Evolutionary conservation across 2,888 invertebrate genomes (phyloP).

Genomic region (Scotopteryx bipunctaria): DNA sequence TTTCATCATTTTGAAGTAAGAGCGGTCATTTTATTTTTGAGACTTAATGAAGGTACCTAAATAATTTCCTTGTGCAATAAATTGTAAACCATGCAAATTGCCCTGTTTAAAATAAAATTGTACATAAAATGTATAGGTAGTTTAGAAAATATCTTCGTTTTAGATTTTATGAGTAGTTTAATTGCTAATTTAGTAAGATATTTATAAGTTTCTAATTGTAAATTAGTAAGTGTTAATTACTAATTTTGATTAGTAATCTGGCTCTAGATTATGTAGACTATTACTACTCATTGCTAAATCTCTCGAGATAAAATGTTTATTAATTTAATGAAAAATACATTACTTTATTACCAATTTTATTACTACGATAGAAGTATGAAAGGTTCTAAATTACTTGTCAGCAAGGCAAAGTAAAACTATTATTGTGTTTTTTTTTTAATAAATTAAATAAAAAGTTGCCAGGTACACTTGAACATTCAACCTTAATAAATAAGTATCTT

Average conservation of each 20-base stretch:
- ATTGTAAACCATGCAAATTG: constrained; percentile 25
- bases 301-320: constrained; percentile 1
- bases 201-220: constrained; percentile 33
- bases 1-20: background rate
- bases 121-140: constrained; percentile 40
- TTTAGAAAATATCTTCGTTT: constrained; percentile 26
- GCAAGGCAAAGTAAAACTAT: too few relatives aligned
- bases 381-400: too few relatives aligned
- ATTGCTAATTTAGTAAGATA: constrained; percentile 26
- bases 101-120: constrained; percentile 35
- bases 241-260: constrained; percentile 32
- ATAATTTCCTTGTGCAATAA: constrained; percentile 31
- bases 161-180: constrained; percentile 32
- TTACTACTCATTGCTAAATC: constrained; percentile 10
- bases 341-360: background rate
- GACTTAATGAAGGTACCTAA: constrained; percentile 2
- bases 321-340: background rate
- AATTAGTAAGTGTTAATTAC: constrained; percentile 36
- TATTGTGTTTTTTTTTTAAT: too few relatives aligned
- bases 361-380: too few relatives aligned
- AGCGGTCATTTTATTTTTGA: background rate
- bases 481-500: too few relatives aligned
- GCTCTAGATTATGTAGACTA: constrained; percentile 9
- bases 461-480: too few relatives aligned
- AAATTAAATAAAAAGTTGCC: too few relatives aligned